A percentile compares a stretch with the other conserved stretches of the same genome.
Evolutionary conservation across 2,113 vertebrate genomes (phyloP).

Genomic region (Cephalopterus ornatus): DNA sequence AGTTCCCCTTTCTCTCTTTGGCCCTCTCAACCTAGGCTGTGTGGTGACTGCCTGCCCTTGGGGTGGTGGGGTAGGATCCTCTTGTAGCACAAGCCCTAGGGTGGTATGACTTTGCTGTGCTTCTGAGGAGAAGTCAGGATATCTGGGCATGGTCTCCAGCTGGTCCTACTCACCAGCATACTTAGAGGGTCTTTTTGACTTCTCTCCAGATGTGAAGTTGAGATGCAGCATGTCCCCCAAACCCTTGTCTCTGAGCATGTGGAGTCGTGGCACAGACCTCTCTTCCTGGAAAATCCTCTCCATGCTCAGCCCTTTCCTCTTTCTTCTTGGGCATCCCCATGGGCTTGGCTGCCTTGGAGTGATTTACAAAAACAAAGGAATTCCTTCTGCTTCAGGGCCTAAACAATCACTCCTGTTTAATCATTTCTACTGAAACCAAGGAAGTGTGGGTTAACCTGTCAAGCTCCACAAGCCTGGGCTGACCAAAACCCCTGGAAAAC

Average conservation of each 20-base stretch:
- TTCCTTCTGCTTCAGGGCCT: slow-evolving; percentile 31
- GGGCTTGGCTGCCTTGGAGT: background rate
- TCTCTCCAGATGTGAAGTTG: accelerated
- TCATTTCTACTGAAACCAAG: slow-evolving; percentile 19
- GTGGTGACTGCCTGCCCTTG: background rate
- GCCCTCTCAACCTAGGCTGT: background rate
- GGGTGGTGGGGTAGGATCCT: background rate
- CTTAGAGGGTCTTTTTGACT: background rate
- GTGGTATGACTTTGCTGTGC: background rate
- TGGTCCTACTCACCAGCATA: background rate
- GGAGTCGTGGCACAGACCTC: background rate
- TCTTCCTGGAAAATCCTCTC: background rate
- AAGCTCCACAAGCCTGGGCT: slow-evolving; percentile 11
- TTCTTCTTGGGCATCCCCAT: background rate
- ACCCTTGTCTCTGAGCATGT: background rate
- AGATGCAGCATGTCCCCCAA: background rate
- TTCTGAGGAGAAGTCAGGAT: background rate
- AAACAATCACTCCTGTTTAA: slow-evolving; percentile 68
- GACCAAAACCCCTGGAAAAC: slow-evolving; percentile 58
- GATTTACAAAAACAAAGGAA: slow-evolving; percentile 64
- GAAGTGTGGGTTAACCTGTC: slow-evolving; percentile 66
- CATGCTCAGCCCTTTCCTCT: background rate
- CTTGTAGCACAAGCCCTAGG: background rate
- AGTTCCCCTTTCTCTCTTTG: background rate
- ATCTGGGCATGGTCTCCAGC: background rate